phyloP scores from a whole-genome alignment of 2,797 vertebrate species.

The Hydrocynus forskahlii region DNA sequence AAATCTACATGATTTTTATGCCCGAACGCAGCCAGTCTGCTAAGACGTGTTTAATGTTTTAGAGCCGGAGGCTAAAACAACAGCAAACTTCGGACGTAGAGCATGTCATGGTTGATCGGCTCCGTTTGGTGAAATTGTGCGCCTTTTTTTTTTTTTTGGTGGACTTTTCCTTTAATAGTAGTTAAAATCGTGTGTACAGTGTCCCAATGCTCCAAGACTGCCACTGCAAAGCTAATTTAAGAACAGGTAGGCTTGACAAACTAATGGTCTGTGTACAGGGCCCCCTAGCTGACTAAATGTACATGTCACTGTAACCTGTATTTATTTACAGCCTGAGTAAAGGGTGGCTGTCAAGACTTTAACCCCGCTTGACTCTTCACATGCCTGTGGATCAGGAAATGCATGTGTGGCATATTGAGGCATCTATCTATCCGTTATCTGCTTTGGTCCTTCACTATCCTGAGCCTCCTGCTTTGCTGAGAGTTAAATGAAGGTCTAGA shows the following conservation, averaged over 20 bases:
- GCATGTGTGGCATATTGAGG: not conserved
- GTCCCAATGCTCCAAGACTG: not conserved
- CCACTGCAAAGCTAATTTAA: not conserved
- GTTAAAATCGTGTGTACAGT: not conserved
- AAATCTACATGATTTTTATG: not conserved
- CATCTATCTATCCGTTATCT: not conserved
- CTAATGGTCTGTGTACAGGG: not conserved
- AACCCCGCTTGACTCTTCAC: not conserved
- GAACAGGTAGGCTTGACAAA: not conserved
- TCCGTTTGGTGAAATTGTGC: no score
- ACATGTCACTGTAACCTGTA: not conserved
- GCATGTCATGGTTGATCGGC: no score
- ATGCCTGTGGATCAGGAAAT: no score
- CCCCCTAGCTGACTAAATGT: not conserved
- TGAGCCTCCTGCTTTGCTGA: not conserved
- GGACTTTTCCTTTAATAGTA: no score
- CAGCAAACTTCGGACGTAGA: no score
- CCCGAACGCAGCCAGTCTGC: not conserved
- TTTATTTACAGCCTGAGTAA: not conserved
- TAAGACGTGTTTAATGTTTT: not conserved
- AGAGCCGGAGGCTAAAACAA: no score
- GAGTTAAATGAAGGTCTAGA: not conserved
- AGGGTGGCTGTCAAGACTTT: not conserved
- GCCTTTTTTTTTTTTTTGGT: no score
- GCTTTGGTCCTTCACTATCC: not conserved